phyloP scores from a whole-genome alignment of 2,113 vertebrate genomes.

The Ceyx melanurus region DNA sequence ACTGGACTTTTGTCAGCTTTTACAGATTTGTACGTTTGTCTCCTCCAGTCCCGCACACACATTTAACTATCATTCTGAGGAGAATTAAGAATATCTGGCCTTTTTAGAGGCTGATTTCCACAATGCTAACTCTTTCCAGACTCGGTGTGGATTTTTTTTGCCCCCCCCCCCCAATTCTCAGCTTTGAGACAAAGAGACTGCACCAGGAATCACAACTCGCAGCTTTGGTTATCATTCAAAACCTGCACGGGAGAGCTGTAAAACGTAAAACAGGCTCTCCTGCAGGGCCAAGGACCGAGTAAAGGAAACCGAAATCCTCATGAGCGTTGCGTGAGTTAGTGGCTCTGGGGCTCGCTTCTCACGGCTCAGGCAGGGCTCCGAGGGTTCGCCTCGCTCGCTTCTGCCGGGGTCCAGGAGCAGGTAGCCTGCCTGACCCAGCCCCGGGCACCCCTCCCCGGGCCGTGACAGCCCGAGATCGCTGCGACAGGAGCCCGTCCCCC shows the following conservation, averaged over 20 bases:
- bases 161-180: background rate
- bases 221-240: background rate
- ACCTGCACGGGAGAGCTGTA: background rate
- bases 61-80: background rate
- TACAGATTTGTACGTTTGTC: background rate
- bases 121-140: background rate
- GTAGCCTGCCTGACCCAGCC: background rate
- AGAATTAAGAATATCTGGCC: background rate
- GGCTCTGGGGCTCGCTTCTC: background rate
- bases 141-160: no score
- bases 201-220: background rate
- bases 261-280: background rate
- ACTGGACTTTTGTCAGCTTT: slow-evolving; percentile 26
- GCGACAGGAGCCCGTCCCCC: background rate
- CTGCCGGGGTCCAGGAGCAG: background rate
- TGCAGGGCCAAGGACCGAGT: background rate
- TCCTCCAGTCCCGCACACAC: background rate
- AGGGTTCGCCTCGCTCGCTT: background rate
- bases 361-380: background rate
- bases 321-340: background rate
- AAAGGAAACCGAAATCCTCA: background rate
- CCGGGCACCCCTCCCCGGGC: background rate
- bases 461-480: background rate
- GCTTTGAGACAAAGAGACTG: slow-evolving; percentile 1
- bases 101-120: background rate